Evolutionary conservation across 2,113 vertebrate genomes (phyloP).

Genomic region (Pteruthius melanotis): DNA sequence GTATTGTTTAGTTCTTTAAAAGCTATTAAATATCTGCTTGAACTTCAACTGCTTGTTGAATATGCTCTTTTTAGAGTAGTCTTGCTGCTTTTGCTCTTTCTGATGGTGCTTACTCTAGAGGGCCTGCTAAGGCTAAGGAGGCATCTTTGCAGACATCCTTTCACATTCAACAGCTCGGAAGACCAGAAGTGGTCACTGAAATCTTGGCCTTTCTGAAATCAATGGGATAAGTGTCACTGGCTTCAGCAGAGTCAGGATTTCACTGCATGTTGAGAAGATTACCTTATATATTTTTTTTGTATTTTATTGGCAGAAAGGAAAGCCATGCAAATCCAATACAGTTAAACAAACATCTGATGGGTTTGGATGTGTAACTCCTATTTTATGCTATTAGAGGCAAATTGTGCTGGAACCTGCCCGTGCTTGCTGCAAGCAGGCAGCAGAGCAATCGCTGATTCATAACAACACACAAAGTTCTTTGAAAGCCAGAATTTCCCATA

Average conservation of each 20-base stretch:
- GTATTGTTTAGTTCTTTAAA: not conserved
- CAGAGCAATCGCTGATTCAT: not conserved
- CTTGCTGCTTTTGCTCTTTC: not conserved
- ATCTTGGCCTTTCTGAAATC: not conserved
- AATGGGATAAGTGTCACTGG: not conserved
- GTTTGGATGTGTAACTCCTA: slow-evolving; percentile 1
- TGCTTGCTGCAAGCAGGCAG: not conserved
- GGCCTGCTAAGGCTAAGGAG: not conserved
- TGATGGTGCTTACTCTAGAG: not conserved
- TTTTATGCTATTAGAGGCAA: not conserved
- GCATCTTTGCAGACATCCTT: not conserved
- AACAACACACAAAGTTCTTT: not conserved
- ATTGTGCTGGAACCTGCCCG: not conserved
- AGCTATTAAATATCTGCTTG: not conserved
- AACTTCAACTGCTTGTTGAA: not conserved
- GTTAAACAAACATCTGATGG: not conserved
- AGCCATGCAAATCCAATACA: not conserved
- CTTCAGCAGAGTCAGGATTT: not conserved
- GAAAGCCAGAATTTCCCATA: not conserved
- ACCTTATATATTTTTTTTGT: not conserved
- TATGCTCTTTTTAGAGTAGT: not conserved
- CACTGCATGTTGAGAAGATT: not conserved
- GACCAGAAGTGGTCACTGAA: not conserved
- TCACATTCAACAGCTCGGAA: not conserved
- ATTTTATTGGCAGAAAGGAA: not conserved